Base-by-base conservation (phyloP, 2,888 invertebrate genomes). In the Trichacis sp. region DNA sequence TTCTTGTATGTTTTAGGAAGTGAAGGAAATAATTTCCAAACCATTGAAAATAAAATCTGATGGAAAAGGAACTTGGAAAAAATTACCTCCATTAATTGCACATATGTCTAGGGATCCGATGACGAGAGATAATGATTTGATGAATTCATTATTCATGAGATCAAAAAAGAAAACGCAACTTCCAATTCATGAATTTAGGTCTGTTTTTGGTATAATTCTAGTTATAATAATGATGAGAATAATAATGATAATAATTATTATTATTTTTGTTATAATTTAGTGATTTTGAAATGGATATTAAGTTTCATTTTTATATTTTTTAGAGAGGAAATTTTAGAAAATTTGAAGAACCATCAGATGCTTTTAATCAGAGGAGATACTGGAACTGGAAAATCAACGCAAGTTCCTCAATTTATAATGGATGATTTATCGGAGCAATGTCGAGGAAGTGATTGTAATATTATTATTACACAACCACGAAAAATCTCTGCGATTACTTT, bases 341-440 rank as follows among this genome's bases (percentile, higher is more conserved):
- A 86, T 0, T 69, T 92, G 1, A 74, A 85, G 9, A 71, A 85
- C 0, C 87, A 88, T 64, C 86, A 86, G 24, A 88, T 90, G 0
- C 65, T 88, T 0, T 85, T 92, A 1, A 85, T 92, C 43, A 89
- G 89, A 59, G 92, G 92, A 0, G 90, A 91, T 59, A 90, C 92
- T 0, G 92, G 92, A 0, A 92, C 92, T 78, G 92, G 92, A 0
- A 92, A 92, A 78, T 91, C 91, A 17, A 92, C 91, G 0, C 87
- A 92, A 51, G 88, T 89, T 5, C 92, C 92, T 0, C 89, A 90
- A 40, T 88, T 87, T 71, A 86, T 89, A 42, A 73, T 89, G 54
- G 88, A 89, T 83, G 82, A 72, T 73, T 90, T 79, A 82, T 82
- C 85, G 1, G 70, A 70, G 50, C 72, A 75, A 40, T 79, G 78